A percentile compares a stretch with the other conserved stretches of the same genome.
Conservation (phyloP, 2,113 vertebrate species). For the Hypocryptadius cinnamomeus region DNA sequence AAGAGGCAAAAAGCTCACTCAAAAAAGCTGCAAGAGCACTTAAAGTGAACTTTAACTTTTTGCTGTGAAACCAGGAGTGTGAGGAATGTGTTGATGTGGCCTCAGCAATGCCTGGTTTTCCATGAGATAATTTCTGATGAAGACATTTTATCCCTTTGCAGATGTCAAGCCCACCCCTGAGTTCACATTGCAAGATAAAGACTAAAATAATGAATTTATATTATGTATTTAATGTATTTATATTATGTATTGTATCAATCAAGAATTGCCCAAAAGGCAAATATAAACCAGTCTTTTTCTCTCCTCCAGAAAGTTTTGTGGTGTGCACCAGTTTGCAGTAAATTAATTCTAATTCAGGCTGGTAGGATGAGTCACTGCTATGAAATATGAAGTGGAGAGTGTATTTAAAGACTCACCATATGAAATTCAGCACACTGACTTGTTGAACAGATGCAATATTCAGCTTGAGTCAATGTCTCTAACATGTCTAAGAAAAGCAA, state of each 20-base stretch:
- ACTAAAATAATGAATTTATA: not conserved
- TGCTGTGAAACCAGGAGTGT: not conserved
- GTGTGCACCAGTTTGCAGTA: not conserved
- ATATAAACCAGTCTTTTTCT: not conserved
- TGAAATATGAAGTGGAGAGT: not conserved
- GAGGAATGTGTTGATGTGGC: not conserved
- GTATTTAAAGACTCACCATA: not conserved
- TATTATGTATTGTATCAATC: not conserved
- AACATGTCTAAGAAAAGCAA: slow-evolving; percentile 8
- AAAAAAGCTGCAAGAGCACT: not conserved
- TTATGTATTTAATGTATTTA: not conserved
- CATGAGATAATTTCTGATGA: not conserved
- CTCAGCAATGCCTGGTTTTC: not conserved
- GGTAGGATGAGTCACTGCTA: not conserved
- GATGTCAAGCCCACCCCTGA: not conserved
- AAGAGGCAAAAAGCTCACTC: not conserved
- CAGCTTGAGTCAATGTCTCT: not conserved
- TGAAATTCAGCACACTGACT: not conserved
- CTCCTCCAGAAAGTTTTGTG: not conserved
- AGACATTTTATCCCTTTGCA: not conserved
- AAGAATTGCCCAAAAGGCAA: not conserved
- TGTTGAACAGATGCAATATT: not conserved
- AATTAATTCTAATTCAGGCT: not conserved
- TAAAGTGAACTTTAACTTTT: not conserved
- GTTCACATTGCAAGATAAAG: not conserved